Base-by-base conservation (phyloP, 2,797 vertebrate species). In the Dryobates pubescens region DNA sequence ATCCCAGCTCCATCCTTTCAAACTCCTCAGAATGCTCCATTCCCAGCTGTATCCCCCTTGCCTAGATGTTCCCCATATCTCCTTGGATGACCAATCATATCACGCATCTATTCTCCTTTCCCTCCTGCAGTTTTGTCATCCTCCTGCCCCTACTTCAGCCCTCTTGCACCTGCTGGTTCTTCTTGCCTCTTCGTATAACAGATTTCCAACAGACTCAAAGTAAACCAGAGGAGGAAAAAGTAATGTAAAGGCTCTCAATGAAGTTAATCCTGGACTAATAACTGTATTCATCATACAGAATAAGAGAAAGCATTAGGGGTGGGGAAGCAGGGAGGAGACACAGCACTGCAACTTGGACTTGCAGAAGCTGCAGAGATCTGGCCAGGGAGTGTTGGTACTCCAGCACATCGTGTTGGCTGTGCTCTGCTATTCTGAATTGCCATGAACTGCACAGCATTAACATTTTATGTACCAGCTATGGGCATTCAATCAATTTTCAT, bases 401-500 rank as follows among this genome's bases (percentile, higher is more conserved):
- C 4, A 10, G 73, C 6, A 5, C 32, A 32, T 58, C n/a, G 2
- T 3, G 9, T 57, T 86, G 74, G 2, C 45, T 74, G 53, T 47
- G 51, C 72, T 78, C 81, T 77, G 80, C 73, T 68, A 17, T 22
- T 54, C 67, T 65, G 91, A 81, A 91, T 96, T 94, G 89, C 84
- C 59, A 47, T 62, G 65, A 93, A 75, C 54, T 32, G 82, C 67
- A 61, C 54, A 36, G 59, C 36, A 4, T 41, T 41, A 41, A 80
- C 70, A 71, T 90, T 81, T 84, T 94, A 75, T 90, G 64, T 87
- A 85, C 80, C 92, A 78, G 51, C 71, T 34, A 82, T 71, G 89
- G 95, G 77, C 65, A 59, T 74, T 87, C 86, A 82, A 85, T 94
- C 94, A 65, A 62, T 85, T 93, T 94, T 91, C 96, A 94, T 85